These are phyloP conservation scores for Nephotettix cincticeps DNA, from an alignment of 1,140 invertebrate genomes.

Conservation along the genomic window DNA sequence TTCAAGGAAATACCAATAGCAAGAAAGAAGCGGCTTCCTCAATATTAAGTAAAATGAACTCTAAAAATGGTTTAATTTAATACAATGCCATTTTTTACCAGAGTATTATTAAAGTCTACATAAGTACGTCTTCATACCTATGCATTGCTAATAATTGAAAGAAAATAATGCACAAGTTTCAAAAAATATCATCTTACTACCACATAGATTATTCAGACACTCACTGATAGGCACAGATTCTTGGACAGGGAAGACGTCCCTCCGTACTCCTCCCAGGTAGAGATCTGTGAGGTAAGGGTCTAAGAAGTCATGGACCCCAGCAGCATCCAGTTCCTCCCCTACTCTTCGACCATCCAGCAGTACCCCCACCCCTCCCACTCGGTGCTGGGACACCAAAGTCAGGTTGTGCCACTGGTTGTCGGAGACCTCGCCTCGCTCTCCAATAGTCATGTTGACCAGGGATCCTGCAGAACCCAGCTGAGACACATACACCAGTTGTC, in stretches of 20 bases:
- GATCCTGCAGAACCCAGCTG: constrained; percentile 59
- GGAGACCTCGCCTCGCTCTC: constrained; percentile 47
- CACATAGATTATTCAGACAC: constrained; percentile 11
- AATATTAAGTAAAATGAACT: too few relatives aligned
- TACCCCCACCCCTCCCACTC: constrained; percentile 66
- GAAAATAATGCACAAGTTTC: too few relatives aligned
- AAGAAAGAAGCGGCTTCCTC: too few relatives aligned
- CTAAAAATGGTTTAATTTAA: too few relatives aligned
- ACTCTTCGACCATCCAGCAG: constrained; percentile 66
- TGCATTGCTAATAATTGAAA: too few relatives aligned
- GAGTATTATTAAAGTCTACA: too few relatives aligned
- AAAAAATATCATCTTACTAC: too few relatives aligned
- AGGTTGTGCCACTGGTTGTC: constrained; percentile 88
- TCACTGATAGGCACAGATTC: constrained; percentile 51
- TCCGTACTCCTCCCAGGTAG: constrained; percentile 69
- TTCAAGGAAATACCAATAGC: too few relatives aligned
- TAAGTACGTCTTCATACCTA: too few relatives aligned
- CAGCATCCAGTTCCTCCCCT: constrained; percentile 80
- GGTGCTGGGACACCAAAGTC: constrained; percentile 65
- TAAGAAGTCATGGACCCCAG: constrained; percentile 85
- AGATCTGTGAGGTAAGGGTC: constrained; percentile 84
- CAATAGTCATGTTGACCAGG: constrained; percentile 78
- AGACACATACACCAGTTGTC: constrained; percentile 73
- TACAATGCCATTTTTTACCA: too few relatives aligned
- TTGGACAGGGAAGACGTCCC: constrained; percentile 55